Evolutionary conservation across 2,113 vertebrate species (phyloP).

Genomic region (Pteropus alecto): DNA sequence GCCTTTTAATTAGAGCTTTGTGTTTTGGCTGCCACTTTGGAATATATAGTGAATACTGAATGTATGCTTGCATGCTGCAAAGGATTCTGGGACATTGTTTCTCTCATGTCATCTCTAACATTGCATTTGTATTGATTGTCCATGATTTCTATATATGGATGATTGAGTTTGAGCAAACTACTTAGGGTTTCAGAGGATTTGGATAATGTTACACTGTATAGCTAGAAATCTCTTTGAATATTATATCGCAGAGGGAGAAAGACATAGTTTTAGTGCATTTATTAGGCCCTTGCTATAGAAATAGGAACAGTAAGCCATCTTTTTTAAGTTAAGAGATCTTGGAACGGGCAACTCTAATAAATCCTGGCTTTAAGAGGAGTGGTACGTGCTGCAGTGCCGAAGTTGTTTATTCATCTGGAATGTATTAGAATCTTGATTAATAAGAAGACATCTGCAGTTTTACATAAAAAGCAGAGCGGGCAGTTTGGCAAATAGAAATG

Average conservation of each 20-base stretch:
- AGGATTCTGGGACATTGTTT: constrained; percentile 5
- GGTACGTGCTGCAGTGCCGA: constrained; percentile 82
- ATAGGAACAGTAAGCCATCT: constrained; percentile 81
- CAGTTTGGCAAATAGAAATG: constrained; percentile 83
- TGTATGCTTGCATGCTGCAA: background rate
- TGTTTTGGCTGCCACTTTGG: background rate
- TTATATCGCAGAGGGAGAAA: constrained; percentile 73
- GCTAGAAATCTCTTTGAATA: constrained; percentile 80
- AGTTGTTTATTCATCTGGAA: constrained; percentile 99
- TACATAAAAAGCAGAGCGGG: constrained; percentile 85
- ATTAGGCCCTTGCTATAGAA: constrained; percentile 84
- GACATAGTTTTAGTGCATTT: constrained; percentile 75
- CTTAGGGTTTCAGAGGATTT: constrained; percentile 83
- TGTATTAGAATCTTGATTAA: constrained; percentile 97
- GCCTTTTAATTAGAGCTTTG: constrained; percentile 56
- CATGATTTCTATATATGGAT: constrained; percentile 64
- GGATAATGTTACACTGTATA: constrained; percentile 74
- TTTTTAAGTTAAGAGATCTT: constrained; percentile 90
- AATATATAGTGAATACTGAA: background rate
- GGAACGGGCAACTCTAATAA: constrained; percentile 81
- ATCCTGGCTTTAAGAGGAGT: constrained; percentile 84
- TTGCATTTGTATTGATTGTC: constrained; percentile 67
- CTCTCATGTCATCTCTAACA: background rate
- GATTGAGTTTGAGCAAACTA: constrained; percentile 78
- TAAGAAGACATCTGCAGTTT: constrained; percentile 92